Conservation (phyloP, 2,888 invertebrate species). For the Schizaphis graminum region DNA sequence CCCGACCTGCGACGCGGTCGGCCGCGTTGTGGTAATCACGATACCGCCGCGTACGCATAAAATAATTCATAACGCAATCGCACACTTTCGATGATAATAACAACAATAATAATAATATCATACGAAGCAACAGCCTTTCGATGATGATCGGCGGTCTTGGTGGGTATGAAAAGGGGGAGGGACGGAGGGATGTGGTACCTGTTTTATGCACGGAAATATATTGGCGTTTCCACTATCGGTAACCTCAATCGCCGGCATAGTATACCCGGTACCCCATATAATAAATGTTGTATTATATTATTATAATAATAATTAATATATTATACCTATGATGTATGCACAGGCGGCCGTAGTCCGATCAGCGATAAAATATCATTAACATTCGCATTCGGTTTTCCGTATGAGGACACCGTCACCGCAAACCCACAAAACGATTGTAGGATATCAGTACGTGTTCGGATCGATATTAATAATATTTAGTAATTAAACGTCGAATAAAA, state of each 20-base stretch:
- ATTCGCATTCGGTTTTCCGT: not conserved
- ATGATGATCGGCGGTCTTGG: not conserved
- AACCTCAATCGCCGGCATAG: not conserved
- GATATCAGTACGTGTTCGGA: not conserved
- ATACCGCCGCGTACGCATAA: not conserved
- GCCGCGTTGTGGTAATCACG: not conserved
- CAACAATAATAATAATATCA: not conserved
- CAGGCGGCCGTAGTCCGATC: not conserved
- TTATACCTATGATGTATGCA: not conserved
- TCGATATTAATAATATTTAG: not conserved
- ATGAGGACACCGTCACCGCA: not conserved
- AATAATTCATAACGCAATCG: not conserved
- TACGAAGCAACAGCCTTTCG: not conserved
- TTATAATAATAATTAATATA: not conserved
- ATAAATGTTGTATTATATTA: not conserved
- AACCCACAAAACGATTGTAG: not conserved
- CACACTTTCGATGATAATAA: not conserved
- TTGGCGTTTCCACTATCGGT: not conserved
- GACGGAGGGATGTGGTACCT: not conserved
- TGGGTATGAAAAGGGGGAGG: too few species aligned
- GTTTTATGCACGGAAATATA: not conserved
- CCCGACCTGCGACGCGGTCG: not conserved
- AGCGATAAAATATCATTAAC: not conserved
- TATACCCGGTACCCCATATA: not conserved
- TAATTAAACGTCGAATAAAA: not conserved